These are phyloP conservation scores for Hirundo rustica DNA, from an alignment of 2,797 vertebrate genomes.

Conservation along the genomic window DNA sequence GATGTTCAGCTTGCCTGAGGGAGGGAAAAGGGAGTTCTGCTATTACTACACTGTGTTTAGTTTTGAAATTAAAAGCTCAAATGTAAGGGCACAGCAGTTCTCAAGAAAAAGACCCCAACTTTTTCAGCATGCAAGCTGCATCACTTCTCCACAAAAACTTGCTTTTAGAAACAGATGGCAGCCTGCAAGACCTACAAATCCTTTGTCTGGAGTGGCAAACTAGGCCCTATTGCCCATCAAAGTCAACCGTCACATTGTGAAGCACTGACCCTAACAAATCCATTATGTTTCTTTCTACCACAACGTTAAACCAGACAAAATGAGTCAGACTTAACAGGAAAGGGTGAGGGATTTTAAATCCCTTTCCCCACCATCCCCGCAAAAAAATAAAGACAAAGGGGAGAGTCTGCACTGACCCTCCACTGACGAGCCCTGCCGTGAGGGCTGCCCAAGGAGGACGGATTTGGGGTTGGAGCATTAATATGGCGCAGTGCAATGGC, in stretches of 20 bases:
- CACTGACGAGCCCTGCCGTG: neutral
- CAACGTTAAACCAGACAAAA: constrained; percentile 61
- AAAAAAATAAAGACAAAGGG: neutral
- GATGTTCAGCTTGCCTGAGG: neutral
- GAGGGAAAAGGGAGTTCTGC: neutral
- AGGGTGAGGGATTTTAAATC: constrained; percentile 40
- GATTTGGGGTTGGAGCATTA: neutral
- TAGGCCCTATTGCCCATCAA: constrained; percentile 55
- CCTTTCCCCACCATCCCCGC: neutral
- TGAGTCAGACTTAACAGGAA: constrained; percentile 55
- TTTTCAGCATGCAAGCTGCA: constrained; percentile 55
- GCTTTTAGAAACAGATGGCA: constrained; percentile 75
- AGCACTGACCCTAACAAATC: constrained; percentile 76
- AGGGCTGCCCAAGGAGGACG: neutral
- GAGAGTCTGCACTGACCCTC: neutral
- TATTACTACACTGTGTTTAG: neutral
- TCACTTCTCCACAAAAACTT: constrained; percentile 40
- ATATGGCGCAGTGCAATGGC: fast-evolving
- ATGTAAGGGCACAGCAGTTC: neutral
- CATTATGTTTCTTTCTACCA: constrained; percentile 71
- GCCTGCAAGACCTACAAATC: constrained; percentile 60
- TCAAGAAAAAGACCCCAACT: neutral
- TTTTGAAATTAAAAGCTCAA: constrained; percentile 4
- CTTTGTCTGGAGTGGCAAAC: constrained; percentile 71
- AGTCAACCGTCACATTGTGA: constrained; percentile 71